Evolutionary conservation across 30 jellyfish, hydroid and myxozoan genomes (phyloP), one percentile per base, ranked within the genome.

Genomic region (Pelagia noctiluca): DNA sequence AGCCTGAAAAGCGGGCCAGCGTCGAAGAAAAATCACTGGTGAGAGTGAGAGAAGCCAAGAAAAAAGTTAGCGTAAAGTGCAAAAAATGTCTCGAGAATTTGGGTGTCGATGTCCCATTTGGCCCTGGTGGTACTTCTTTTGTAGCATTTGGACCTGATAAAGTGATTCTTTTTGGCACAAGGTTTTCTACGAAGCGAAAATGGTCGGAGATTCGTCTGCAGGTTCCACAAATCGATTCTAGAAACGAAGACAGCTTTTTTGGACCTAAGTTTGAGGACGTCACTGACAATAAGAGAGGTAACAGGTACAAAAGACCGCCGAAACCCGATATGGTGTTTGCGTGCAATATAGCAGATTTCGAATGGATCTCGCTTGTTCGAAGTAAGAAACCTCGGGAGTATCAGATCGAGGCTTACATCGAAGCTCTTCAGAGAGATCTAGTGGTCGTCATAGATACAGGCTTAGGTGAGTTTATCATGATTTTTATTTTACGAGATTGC

Each of bases 391-490:
- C 97, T 11, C 66, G 95, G 74, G 13, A 42, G 19, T 89, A 89
- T 60, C 97, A 89, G 64, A 63, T 89, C 42, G 88, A 81, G 46
- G 97, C 91, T 19, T 89, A 60, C 61, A 47, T 89, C 30, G 95
- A 80, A 73, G 97, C 95, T 1, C 76, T 89, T 47, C 97, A 89
- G 38, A 49, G 66, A 36, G 80, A 89, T 66, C 81, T 89, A 1
- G 84, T 89, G 10, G 94, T 89, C 29, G 89, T 89, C 18, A 46
- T 89, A 12, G 75, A 72, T 23, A 89, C 97, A 19, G 97, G 97
- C 22, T 75, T 52, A 19, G 97, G 97, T 49, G 63, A 26, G 89
- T 4, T 25, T 33, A 12, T 67, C 19, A 1, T 1, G 0, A 8
- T 62, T 0, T 62, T 3, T 37, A 62, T 2, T 18, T 4, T 62